Percentiles rank a stretch among this genome's conserved stretches.
These are phyloP conservation scores for Drosophila elegans DNA, from an alignment of 1,140 invertebrate genomes.

Conservation along the genomic window DNA sequence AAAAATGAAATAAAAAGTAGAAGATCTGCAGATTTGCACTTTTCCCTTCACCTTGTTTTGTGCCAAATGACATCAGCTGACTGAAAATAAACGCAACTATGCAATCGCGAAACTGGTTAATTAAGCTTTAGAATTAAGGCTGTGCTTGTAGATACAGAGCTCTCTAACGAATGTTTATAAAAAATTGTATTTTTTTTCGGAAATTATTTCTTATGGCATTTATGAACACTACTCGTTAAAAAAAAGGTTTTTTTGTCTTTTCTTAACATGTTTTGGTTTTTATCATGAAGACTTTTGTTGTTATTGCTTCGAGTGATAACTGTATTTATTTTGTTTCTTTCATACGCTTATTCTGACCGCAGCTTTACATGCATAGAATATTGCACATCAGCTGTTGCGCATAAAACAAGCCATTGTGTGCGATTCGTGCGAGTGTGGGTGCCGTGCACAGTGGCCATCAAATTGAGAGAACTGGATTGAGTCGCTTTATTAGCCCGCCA, in stretches of 20 bases:
- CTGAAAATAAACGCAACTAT: conserved; percentile 55
- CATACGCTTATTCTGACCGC: not conserved
- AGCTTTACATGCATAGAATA: conserved; percentile 14
- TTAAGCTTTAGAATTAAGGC: conserved; percentile 21
- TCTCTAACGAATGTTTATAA: not conserved
- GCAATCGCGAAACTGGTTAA: conserved; percentile 59
- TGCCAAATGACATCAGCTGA: conserved; percentile 72
- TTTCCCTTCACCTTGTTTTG: conserved; percentile 1
- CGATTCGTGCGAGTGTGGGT: conserved; percentile 25
- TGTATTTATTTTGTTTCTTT: no score
- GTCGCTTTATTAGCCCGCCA: not conserved
- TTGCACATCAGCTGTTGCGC: conserved; percentile 72
- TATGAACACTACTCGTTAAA: no score
- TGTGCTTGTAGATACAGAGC: conserved; percentile 1
- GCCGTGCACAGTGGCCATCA: conserved; percentile 32
- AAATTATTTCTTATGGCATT: no score
- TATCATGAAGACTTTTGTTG: no score
- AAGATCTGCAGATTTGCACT: conserved; percentile 1
- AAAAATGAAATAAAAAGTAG: not conserved
- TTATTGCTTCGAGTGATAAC: no score
- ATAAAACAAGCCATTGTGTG: conserved; percentile 32
- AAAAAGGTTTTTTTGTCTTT: not conserved
- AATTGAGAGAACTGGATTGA: not conserved
- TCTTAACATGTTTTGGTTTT: no score
- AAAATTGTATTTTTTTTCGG: not conserved